These are phyloP conservation scores for Forpus xanthops DNA, from an alignment of 2,797 vertebrate species.

Conservation along the genomic window DNA sequence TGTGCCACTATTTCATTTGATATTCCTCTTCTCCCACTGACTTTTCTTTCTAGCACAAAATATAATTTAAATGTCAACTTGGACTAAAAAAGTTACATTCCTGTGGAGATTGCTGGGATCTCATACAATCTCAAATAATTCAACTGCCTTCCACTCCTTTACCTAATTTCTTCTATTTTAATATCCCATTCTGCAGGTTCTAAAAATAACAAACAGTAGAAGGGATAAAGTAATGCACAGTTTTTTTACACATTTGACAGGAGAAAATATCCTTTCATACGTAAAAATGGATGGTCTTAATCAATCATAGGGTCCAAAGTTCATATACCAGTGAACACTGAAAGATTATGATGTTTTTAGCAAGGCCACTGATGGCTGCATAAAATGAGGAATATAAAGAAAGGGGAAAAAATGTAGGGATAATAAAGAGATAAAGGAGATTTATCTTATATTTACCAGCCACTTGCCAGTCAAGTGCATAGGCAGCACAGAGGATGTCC, in stretches of 20 bases:
- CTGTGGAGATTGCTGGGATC: neutral
- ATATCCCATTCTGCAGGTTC: neutral
- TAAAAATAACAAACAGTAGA: neutral
- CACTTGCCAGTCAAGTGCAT: neutral
- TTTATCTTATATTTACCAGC: neutral
- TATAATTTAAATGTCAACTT: constrained; percentile 62
- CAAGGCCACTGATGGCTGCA: neutral
- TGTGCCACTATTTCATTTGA: constrained; percentile 60
- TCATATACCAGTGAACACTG: neutral
- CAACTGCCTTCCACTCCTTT: neutral
- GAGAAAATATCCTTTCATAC: constrained; percentile 10
- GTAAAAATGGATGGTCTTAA: neutral
- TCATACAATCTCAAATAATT: neutral
- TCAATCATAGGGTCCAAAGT: neutral
- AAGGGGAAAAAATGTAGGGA: neutral
- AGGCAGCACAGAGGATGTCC: neutral
- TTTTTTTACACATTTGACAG: neutral
- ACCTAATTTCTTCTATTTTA: constrained; percentile 1
- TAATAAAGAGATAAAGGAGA: neutral
- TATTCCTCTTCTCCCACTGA: constrained; percentile 60
- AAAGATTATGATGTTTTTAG: neutral
- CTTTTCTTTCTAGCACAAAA: constrained; percentile 57
- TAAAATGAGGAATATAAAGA: neutral
- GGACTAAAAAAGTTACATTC: constrained; percentile 27
- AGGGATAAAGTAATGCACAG: neutral